Evolutionary conservation across 2,888 invertebrate genomes (phyloP).

Genomic region (Pelosia muscerda): DNA sequence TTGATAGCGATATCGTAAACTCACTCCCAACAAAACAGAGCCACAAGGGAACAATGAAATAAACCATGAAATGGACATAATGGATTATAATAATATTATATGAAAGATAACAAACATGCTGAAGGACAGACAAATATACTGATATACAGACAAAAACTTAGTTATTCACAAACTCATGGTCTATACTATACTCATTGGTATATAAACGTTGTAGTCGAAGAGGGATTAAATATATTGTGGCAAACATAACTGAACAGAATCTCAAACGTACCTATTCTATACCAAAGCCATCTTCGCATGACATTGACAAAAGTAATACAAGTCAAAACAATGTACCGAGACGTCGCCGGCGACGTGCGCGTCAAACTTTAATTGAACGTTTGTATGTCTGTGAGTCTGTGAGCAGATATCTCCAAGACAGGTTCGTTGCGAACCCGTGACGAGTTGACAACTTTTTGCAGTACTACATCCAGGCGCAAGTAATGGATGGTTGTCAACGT

Average conservation of each 20-base stretch:
- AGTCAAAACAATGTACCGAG: slow-evolving; percentile 5
- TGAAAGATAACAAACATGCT: neutral
- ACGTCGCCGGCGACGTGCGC: slow-evolving; percentile 8
- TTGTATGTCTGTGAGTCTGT: slow-evolving; percentile 1
- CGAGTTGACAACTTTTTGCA: slow-evolving; percentile 38
- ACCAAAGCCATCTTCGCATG: neutral
- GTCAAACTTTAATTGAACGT: slow-evolving; percentile 20
- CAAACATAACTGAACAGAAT: neutral
- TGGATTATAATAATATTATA: no score
- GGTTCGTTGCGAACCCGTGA: slow-evolving; percentile 12
- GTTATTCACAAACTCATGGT: no score
- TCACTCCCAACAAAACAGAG: no score
- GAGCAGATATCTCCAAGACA: slow-evolving; percentile 13
- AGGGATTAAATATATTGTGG: neutral
- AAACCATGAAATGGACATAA: no score
- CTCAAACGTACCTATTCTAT: neutral
- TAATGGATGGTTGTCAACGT: slow-evolving; percentile 46
- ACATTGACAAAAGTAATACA: neutral
- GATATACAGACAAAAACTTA: neutral
- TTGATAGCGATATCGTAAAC: no score
- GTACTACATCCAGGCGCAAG: slow-evolving; percentile 35
- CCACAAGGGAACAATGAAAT: no score
- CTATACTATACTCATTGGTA: no score
- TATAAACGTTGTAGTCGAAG: neutral
- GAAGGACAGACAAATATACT: neutral